These are phyloP conservation scores for Simalia tracyae DNA, from an alignment of 2,797 vertebrate genomes.

Conservation along the genomic window DNA sequence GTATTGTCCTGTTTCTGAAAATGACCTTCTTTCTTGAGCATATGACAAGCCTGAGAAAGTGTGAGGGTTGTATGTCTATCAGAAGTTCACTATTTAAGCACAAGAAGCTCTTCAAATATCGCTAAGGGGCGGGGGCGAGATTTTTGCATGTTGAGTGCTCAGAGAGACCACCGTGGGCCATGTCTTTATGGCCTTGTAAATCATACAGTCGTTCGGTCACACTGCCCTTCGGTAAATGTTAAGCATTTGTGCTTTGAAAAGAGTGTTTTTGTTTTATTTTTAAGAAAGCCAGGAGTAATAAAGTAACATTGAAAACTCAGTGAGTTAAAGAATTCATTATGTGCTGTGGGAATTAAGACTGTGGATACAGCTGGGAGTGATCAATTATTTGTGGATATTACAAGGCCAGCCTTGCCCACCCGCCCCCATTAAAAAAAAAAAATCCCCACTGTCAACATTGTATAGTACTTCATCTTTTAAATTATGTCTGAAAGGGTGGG, in stretches of 20 bases:
- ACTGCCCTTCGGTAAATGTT: constrained; percentile 62
- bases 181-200: constrained; percentile 64
- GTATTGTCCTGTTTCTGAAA: background rate
- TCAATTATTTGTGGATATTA: constrained; percentile 73
- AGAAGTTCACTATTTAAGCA: constrained; percentile 32
- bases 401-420: constrained; percentile 11
- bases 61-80: background rate
- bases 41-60: constrained; percentile 3
- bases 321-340: constrained; percentile 68
- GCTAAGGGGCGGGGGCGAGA: background rate
- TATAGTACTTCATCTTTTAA: constrained; percentile 65
- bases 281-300: constrained; percentile 67
- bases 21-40: background rate
- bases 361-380: constrained; percentile 79
- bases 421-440: constrained; percentile 68
- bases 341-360: constrained; percentile 55
- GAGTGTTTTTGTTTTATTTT: constrained; percentile 58
- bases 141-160: constrained; percentile 56
- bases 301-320: constrained; percentile 70
- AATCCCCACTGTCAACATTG: constrained; percentile 64
- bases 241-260: constrained; percentile 64
- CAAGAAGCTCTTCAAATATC: background rate
- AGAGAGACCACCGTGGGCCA: constrained; percentile 39
- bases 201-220: constrained; percentile 57
- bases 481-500: constrained; percentile 54